These are phyloP conservation scores for Drosophila neoperkinsi DNA, from an alignment of 2,888 invertebrate genomes.

Conservation along the genomic window DNA sequence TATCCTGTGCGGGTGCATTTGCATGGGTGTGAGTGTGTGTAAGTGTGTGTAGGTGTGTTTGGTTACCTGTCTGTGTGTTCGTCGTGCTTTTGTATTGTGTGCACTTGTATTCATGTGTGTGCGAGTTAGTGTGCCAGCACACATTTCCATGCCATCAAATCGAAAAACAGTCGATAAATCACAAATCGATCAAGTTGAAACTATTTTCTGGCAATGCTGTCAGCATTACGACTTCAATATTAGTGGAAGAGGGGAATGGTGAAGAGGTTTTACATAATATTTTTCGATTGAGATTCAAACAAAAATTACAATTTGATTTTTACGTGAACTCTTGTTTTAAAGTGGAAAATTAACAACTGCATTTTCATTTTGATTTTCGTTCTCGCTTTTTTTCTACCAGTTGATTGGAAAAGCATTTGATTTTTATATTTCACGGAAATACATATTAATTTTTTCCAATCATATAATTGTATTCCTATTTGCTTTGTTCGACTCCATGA, in stretches of 20 bases:
- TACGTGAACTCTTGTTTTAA: not conserved
- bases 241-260: not conserved
- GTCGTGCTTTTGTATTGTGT: slow-evolving; percentile 10
- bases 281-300: not conserved
- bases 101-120: not conserved
- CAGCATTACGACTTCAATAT: not conserved
- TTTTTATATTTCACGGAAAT: not conserved
- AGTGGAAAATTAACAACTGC: not conserved
- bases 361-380: not conserved
- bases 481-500: not conserved
- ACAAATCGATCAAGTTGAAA: slow-evolving; percentile 68
- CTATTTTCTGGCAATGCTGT: slow-evolving; percentile 42
- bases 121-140: slow-evolving; percentile 34
- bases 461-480: not conserved
- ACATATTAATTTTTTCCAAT: not conserved
- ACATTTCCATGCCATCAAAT: slow-evolving; percentile 69
- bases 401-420: not conserved
- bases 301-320: not conserved
- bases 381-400: not conserved
- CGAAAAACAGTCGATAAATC: slow-evolving; percentile 72
- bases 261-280: not conserved
- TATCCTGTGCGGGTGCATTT: slow-evolving; percentile 55
- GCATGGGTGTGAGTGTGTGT: slow-evolving; percentile 30
- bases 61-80: slow-evolving; percentile 4
- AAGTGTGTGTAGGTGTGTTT: slow-evolving; percentile 11